phyloP scores from a whole-genome alignment of 2,888 invertebrate genomes.

The Dendrolimus pini region DNA sequence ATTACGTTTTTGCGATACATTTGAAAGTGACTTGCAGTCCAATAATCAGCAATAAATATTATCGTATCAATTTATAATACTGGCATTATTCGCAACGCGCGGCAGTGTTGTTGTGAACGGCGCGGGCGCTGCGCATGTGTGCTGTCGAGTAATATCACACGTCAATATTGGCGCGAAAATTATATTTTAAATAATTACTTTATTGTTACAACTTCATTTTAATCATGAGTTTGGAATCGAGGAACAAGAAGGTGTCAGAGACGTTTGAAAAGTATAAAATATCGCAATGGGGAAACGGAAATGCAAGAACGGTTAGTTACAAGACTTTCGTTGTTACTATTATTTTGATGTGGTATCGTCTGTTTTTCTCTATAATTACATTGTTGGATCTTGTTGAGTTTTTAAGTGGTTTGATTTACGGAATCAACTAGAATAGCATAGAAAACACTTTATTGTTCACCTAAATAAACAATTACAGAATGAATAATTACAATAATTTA shows the following conservation, averaged over 20 bases:
- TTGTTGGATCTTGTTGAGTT: no score
- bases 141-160: neutral
- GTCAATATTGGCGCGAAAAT: slow-evolving; percentile 47
- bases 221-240: slow-evolving; percentile 62
- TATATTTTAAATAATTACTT: slow-evolving; percentile 18
- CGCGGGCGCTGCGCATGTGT: slow-evolving; percentile 47
- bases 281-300: slow-evolving; percentile 56
- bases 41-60: slow-evolving; percentile 29
- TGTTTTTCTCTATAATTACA: slow-evolving; percentile 11
- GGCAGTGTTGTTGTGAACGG: slow-evolving; percentile 43
- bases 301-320: slow-evolving; percentile 40
- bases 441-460: no score
- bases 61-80: slow-evolving; percentile 35
- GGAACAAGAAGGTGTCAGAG: slow-evolving; percentile 62
- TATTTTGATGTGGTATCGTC: no score
- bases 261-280: slow-evolving; percentile 66
- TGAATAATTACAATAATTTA: no score
- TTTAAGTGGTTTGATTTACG: no score
- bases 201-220: slow-evolving; percentile 8
- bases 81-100: slow-evolving; percentile 27
- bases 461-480: no score
- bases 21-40: slow-evolving; percentile 18
- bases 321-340: no score
- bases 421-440: no score
- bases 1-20: slow-evolving; percentile 15